These are phyloP conservation scores for Chalcis sispes DNA, from an alignment of 2,888 invertebrate genomes.

Conservation along the genomic window DNA sequence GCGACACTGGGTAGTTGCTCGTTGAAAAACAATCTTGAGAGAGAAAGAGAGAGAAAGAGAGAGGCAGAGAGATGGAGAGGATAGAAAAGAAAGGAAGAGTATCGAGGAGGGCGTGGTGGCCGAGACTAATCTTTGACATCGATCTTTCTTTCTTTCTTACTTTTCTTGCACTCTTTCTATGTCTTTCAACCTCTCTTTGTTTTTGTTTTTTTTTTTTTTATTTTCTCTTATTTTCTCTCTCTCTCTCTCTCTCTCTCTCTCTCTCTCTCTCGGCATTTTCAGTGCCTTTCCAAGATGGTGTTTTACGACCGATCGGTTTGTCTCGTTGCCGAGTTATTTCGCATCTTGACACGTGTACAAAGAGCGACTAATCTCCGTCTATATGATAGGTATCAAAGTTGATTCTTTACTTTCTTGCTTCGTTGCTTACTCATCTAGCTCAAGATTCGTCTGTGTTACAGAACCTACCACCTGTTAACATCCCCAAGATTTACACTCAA, in stretches of 20 bases:
- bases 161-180: not conserved
- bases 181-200: not conserved
- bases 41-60: not conserved
- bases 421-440: not conserved
- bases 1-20: too few species aligned
- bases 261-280: not conserved
- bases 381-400: not conserved
- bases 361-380: too few species aligned
- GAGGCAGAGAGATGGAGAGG: not conserved
- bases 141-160: slow-evolving; percentile 50
- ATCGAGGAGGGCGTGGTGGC: slow-evolving; percentile 47
- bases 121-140: slow-evolving; percentile 56
- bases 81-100: slow-evolving; percentile 6
- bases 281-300: not conserved
- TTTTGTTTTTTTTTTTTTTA: not conserved
- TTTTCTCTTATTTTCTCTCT: too few species aligned
- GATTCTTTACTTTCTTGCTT: not conserved
- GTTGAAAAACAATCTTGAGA: not conserved
- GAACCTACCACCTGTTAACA: slow-evolving; percentile 38
- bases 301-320: slow-evolving; percentile 13
- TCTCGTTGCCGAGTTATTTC: too few species aligned
- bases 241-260: not conserved
- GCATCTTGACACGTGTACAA: not conserved
- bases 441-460: not conserved
- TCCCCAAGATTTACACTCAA: too few species aligned